phyloP scores from a whole-genome alignment of 2,113 vertebrate genomes.

The Crotophaga sulcirostris region DNA sequence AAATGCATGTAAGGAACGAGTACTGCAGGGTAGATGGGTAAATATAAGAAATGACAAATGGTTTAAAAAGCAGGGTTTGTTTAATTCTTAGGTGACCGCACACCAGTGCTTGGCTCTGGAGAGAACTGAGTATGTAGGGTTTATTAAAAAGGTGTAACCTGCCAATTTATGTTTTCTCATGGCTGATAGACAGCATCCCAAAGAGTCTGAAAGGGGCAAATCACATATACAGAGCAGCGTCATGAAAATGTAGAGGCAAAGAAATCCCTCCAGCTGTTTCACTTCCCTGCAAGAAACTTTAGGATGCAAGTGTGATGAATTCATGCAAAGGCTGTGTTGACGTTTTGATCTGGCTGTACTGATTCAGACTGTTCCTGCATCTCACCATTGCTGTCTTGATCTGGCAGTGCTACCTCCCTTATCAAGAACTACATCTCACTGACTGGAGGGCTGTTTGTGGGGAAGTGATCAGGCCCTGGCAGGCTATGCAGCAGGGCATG shows the following conservation, averaged over 20 bases:
- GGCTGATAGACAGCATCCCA: neutral
- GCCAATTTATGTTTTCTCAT: neutral
- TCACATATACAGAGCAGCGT: neutral
- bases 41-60: neutral
- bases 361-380: neutral
- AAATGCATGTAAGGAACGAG: neutral
- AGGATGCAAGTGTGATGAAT: neutral
- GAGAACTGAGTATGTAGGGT: neutral
- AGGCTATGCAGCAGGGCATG: rapidly evolving
- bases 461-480: neutral
- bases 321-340: neutral
- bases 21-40: no score
- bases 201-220: neutral
- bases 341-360: neutral
- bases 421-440: neutral
- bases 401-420: neutral
- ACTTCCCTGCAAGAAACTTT: neutral
- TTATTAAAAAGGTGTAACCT: neutral
- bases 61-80: neutral
- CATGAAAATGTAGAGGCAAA: neutral
- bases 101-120: neutral
- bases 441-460: neutral
- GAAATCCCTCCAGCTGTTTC: neutral
- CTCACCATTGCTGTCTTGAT: neutral
- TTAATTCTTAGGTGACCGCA: neutral